Base-by-base conservation (phyloP, 2,888 invertebrate genomes). In the Mythimna vitellina region DNA sequence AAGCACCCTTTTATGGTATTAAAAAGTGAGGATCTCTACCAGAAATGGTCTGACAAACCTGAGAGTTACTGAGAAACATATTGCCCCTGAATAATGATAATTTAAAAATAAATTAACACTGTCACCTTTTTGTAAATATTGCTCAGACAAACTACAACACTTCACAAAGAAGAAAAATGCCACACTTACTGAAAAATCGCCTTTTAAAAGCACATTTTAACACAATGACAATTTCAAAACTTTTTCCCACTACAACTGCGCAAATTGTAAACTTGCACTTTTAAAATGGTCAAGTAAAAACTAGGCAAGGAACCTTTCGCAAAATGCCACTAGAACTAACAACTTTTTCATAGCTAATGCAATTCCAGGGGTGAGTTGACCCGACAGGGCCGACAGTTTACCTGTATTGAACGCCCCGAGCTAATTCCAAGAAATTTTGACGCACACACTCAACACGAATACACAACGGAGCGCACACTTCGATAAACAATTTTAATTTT, bases 371-470 rank as follows among this genome's bases (percentile, higher is more conserved):
- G 86, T 74, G 67, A 68, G 29, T 61, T 73, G 80, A 75, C 76
- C 74, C 70, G 61, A 73, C 73, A 66, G 62, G 72, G 75, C 74
- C 70, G 61, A 73, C 73, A 66, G 62, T 79, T 84, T 85, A 86
- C 85, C 85, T 86, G 84, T 87, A 86, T 86, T 68, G 88, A 88
- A 86, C 86, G 87, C 87, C 67, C 63, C 68, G 75, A 90, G 91
- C 91, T 80, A 91, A 88, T 95, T 95, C 95, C 90, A 73, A 92
- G 95, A 95, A 95, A 88, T 82, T 94, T 89, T 90, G 92, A 92
- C 93, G 89, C 92, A 87, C 89, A 93, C 90, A 87, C 91, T 92
- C 90, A 89, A 72, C 75, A 86, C 76, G 49, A 65, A 71, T 71
- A 64, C 65, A 86, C 86, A 73, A 65, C 73, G 76, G 81, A 51